Evolutionary conservation across 1,140 invertebrate species (phyloP).

Genomic region (Drosophila varians): DNA sequence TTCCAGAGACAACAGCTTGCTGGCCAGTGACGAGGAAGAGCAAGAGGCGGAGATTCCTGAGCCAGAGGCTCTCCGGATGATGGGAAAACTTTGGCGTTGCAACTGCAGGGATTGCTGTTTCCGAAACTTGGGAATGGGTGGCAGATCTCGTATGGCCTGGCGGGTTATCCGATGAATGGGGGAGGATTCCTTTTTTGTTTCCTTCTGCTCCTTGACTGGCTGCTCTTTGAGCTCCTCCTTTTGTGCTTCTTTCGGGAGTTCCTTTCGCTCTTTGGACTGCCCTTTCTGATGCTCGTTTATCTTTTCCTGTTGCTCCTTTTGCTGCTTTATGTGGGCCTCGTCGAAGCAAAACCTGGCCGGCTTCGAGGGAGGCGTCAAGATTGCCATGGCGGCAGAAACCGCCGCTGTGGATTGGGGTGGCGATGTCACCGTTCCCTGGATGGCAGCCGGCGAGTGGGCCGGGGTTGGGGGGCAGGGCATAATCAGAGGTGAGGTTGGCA

Average conservation of each 20-base stretch:
- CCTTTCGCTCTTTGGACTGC: conserved; percentile 15
- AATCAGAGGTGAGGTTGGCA: conserved; percentile 88
- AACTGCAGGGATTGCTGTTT: conserved; percentile 84
- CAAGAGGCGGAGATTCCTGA: conserved; percentile 70
- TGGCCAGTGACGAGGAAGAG: conserved; percentile 56
- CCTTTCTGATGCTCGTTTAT: conserved; percentile 15
- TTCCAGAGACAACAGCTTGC: conserved; percentile 90
- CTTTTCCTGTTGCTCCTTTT: conserved; percentile 23
- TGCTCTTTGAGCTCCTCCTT: neutral
- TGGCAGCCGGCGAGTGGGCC: conserved; percentile 81
- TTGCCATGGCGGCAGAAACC: conserved; percentile 75
- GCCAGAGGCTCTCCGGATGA: conserved; percentile 85
- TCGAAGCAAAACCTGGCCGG: conserved; percentile 72
- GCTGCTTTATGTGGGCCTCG: conserved; percentile 72
- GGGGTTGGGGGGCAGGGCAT: conserved; percentile 84
- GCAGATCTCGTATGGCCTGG: conserved; percentile 86
- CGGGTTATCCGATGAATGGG: conserved; percentile 84
- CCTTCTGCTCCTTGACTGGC: conserved; percentile 17
- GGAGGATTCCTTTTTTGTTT: neutral
- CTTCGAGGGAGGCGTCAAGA: conserved; percentile 63
- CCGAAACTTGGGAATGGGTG: conserved; percentile 86
- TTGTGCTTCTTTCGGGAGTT: conserved; percentile 23
- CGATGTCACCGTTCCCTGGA: conserved; percentile 60
- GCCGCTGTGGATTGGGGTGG: conserved; percentile 67
- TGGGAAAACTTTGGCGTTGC: conserved; percentile 85